Percentiles rank a stretch among this genome's conserved stretches.
Evolutionary conservation across 2,888 invertebrate species (phyloP).

Genomic region (Lottia scabra): DNA sequence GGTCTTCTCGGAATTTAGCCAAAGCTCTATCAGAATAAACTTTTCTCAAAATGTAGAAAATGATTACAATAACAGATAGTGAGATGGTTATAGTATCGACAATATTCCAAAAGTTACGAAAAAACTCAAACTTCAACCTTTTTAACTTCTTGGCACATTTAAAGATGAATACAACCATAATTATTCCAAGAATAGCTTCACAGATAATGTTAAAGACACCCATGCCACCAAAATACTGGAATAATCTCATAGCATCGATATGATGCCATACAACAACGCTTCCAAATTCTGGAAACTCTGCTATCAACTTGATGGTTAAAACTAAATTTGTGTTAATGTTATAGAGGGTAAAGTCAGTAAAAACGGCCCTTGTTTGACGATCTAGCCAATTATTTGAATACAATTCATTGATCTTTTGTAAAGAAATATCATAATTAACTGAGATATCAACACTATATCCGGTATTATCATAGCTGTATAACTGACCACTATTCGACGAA

Average conservation of each 20-base stretch:
- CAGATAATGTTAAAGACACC: too few relatives aligned
- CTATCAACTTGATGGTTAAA: slow-evolving; percentile 43
- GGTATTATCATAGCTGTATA: slow-evolving; percentile 41
- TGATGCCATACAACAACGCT: slow-evolving; percentile 15
- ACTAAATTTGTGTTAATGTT: slow-evolving; percentile 57
- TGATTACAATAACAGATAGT: slow-evolving; percentile 54
- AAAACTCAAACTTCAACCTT: slow-evolving; percentile 47
- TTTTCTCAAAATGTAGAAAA: slow-evolving; percentile 60
- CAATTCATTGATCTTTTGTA: slow-evolving; percentile 35
- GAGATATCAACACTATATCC: slow-evolving; percentile 43
- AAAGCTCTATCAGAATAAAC: slow-evolving; percentile 31
- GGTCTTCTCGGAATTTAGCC: slow-evolving; percentile 36
- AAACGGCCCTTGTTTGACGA: slow-evolving; percentile 52
- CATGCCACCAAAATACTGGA: too few relatives aligned
- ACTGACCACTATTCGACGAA: slow-evolving; percentile 38
- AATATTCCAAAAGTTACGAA: slow-evolving; percentile 67
- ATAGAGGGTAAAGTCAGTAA: slow-evolving; percentile 62
- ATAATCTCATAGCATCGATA: too few relatives aligned
- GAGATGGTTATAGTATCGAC: slow-evolving; percentile 65
- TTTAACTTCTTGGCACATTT: slow-evolving; percentile 31
- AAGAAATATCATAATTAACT: slow-evolving; percentile 24
- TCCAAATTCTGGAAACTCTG: slow-evolving; percentile 55
- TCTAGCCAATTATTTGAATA: slow-evolving; percentile 51
- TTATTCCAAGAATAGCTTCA: too few relatives aligned
- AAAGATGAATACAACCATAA: slow-evolving; percentile 27